A percentile compares a stretch with the other conserved stretches of the same genome.
Conservation (phyloP, 2,113 vertebrate species). For the Sorex araneus region DNA sequence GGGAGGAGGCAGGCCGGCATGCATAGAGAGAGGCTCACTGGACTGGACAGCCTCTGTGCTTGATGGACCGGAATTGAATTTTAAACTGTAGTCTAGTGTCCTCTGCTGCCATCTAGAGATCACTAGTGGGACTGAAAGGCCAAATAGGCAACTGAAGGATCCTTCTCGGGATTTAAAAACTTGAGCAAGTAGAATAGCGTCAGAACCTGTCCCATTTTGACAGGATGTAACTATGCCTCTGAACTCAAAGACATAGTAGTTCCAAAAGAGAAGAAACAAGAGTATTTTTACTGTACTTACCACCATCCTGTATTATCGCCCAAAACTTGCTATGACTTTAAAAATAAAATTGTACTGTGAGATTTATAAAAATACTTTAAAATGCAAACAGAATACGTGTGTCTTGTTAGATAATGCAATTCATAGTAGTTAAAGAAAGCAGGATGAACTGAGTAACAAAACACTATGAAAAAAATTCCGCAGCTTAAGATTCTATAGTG, state of each 20-base stretch:
- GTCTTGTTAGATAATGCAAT: neutral
- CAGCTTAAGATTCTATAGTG: neutral
- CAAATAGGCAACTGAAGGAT: neutral
- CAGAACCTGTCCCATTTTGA: neutral
- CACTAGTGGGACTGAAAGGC: neutral
- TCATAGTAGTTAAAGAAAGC: neutral
- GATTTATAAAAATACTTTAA: conserved; percentile 41
- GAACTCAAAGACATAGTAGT: neutral
- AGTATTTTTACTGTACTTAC: neutral
- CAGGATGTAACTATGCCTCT: neutral
- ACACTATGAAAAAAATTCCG: neutral
- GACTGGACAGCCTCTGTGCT: neutral
- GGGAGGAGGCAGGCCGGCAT: no score
- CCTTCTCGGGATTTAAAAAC: neutral
- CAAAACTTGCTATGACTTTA: conserved; percentile 34
- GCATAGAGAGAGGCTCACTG: no score
- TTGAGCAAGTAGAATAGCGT: neutral
- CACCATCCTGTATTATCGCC: neutral
- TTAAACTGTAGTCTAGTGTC: neutral
- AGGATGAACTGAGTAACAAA: no score
- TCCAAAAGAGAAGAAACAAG: conserved; percentile 6
- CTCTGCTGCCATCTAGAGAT: conserved; percentile 71
- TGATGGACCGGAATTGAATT: neutral
- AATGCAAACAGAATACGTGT: neutral
- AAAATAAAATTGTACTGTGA: conserved; percentile 19